A percentile compares a stretch with the other conserved stretches of the same genome.
Evolutionary conservation across 2,888 invertebrate genomes (phyloP).

Genomic region (Muscina levida): DNA sequence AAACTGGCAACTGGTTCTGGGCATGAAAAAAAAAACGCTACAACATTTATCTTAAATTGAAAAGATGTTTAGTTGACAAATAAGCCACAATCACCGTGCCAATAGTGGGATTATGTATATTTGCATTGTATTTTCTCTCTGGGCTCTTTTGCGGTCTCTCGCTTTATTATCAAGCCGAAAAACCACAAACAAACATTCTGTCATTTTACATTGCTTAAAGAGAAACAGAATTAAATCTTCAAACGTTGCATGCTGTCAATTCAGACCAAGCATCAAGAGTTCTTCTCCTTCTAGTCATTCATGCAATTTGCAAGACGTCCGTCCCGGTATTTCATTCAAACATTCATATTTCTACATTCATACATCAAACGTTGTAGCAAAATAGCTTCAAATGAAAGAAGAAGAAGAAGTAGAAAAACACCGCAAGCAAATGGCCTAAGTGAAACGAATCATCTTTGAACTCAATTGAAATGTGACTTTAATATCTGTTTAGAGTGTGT

Average conservation of each 20-base stretch:
- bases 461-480: constrained; percentile 48
- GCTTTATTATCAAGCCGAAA: not conserved
- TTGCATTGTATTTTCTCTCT: not conserved
- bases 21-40: not conserved
- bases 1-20: not conserved
- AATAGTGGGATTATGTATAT: not conserved
- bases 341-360: constrained; percentile 9
- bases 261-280: no score
- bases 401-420: not conserved
- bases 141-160: not conserved
- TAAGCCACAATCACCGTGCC: not conserved
- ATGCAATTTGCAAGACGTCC: not conserved
- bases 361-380: not conserved
- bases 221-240: constrained; percentile 4
- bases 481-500: constrained; percentile 27
- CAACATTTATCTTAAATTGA: constrained; percentile 23
- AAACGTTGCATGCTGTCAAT: not conserved
- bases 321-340: not conserved
- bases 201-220: constrained; percentile 1
- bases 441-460: constrained; percentile 50
- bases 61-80: constrained; percentile 23
- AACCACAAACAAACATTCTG: constrained; percentile 16
- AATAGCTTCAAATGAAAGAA: not conserved
- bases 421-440: not conserved
- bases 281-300: not conserved